A percentile compares a stretch with the other conserved stretches of the same genome.
These are phyloP conservation scores for Tachystola acroxantha DNA, from an alignment of 2,888 invertebrate species.

Conservation along the genomic window DNA sequence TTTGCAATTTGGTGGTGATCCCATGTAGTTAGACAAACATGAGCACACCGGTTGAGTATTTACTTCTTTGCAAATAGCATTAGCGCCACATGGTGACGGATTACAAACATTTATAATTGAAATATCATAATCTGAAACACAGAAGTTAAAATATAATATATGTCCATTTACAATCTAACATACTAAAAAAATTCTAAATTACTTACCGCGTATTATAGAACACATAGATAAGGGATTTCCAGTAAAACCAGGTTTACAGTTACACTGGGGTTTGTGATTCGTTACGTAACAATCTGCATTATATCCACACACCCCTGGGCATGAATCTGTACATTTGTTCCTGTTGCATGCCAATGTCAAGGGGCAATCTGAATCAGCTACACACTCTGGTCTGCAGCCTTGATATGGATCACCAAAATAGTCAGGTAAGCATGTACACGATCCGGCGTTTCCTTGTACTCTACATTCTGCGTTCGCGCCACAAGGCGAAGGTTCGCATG, in stretches of 20 bases:
- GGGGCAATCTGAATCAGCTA: conserved; percentile 82
- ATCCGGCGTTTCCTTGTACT: conserved; percentile 84
- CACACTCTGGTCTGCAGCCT: conserved; percentile 83
- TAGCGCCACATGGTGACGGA: conserved; percentile 85
- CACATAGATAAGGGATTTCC: conserved; percentile 82
- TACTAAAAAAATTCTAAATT: conserved; percentile 5
- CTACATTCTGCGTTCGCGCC: conserved; percentile 86
- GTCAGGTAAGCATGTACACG: conserved; percentile 84
- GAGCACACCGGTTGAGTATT: conserved; percentile 85
- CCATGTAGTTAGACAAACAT: conserved; percentile 82
- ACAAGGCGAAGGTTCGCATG: conserved; percentile 82
- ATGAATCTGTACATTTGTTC: conserved; percentile 83
- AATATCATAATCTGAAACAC: conserved; percentile 48
- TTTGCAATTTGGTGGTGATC: conserved; percentile 80
- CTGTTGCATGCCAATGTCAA: conserved; percentile 80
- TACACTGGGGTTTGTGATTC: conserved; percentile 82
- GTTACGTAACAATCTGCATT: conserved; percentile 82
- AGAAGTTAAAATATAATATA: not conserved
- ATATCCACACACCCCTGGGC: conserved; percentile 83
- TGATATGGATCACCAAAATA: conserved; percentile 88
- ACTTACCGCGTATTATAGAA: conserved; percentile 53
- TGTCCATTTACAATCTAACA: not conserved
- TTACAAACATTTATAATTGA: conserved; percentile 80
- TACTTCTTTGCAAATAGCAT: conserved; percentile 84
- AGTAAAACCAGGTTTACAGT: conserved; percentile 78